A percentile compares a stretch with the other conserved stretches of the same genome.
Evolutionary conservation across 2,888 invertebrate species (phyloP).

Genomic region (Andrena camellia): DNA sequence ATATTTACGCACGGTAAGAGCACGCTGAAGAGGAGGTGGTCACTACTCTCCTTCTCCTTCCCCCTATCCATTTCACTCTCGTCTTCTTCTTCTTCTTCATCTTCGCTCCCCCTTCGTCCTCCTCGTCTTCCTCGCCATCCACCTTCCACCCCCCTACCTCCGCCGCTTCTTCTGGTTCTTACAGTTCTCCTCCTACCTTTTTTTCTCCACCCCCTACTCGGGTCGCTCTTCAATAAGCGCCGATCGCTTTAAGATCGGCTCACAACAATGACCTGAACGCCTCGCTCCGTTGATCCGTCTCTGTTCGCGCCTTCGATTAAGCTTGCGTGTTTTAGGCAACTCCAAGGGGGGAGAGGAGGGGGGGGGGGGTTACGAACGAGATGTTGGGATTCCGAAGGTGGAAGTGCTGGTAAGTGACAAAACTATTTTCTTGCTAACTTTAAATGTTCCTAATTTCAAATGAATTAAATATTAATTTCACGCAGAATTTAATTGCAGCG

Average conservation of each 20-base stretch:
- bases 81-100: conserved; percentile 2
- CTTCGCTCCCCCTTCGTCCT: not conserved
- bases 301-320: not conserved
- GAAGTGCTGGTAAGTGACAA: not conserved
- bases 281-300: not conserved
- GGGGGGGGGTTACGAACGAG: not conserved
- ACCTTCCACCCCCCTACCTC: conserved; percentile 27
- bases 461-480: too few relatives aligned
- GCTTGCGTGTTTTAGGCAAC: not conserved
- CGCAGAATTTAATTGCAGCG: too few relatives aligned
- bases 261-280: conserved; percentile 67
- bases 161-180: conserved; percentile 42
- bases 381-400: not conserved
- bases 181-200: conserved; percentile 56
- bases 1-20: conserved; percentile 84
- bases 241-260: conserved; percentile 75
- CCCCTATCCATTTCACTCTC: not conserved
- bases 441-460: too few relatives aligned
- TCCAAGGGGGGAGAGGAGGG: too few relatives aligned
- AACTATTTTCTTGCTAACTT: not conserved
- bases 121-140: conserved; percentile 31
- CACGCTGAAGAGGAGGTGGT: conserved; percentile 77
- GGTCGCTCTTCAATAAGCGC: conserved; percentile 78
- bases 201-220: conserved; percentile 62
- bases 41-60: conserved; percentile 41